A percentile compares a stretch with the other conserved stretches of the same genome.
These are phyloP conservation scores for Lepus timidus DNA, from an alignment of 2,113 vertebrate genomes.

Conservation along the genomic window DNA sequence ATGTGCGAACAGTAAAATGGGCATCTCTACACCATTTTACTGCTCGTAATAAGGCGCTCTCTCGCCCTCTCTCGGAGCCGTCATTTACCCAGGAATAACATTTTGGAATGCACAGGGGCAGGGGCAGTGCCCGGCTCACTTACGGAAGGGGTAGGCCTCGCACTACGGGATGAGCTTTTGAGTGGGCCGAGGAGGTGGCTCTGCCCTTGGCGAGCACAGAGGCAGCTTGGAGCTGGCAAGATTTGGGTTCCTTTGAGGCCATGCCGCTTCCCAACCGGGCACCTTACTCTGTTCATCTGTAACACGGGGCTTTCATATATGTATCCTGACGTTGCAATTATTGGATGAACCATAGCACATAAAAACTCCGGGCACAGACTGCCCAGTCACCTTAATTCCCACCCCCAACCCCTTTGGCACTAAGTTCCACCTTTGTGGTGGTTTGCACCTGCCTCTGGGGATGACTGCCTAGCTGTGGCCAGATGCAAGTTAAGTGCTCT, in stretches of 20 bases:
- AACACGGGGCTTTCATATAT: conserved; percentile 14
- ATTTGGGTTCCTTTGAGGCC: neutral
- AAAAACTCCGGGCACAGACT: neutral
- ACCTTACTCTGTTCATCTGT: neutral
- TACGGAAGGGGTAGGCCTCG: neutral
- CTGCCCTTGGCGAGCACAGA: neutral
- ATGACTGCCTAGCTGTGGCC: rapidly evolving
- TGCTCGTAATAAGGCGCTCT: neutral
- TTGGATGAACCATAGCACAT: neutral
- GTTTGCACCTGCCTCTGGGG: neutral
- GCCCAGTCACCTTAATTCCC: neutral
- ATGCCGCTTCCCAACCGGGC: neutral
- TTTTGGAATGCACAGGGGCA: neutral
- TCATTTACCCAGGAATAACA: no score
- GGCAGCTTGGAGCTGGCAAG: neutral
- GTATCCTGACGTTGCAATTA: neutral
- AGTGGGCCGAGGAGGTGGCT: no score
- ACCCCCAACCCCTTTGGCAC: neutral
- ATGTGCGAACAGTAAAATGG: neutral
- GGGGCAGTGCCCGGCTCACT: no score
- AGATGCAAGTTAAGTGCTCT: neutral
- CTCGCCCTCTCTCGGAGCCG: neutral
- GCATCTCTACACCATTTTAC: neutral
- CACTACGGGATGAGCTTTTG: neutral
- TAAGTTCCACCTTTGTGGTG: neutral